Evolutionary conservation across 2,888 invertebrate genomes (phyloP).

Genomic region (Volucella inflata): DNA sequence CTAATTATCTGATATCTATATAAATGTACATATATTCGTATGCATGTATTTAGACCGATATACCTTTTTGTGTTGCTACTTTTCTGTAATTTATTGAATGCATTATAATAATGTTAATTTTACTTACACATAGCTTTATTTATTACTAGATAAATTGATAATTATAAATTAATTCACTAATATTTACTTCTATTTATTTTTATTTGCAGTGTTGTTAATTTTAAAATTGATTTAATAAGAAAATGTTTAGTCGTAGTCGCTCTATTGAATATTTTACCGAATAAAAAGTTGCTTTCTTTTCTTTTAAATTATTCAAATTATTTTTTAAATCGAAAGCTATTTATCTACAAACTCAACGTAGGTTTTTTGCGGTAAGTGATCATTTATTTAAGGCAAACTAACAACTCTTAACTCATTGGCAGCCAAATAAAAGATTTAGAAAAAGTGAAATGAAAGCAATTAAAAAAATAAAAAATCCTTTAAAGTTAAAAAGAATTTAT

Average conservation of each 20-base stretch:
- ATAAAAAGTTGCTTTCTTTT: constrained; percentile 3
- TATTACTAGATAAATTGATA: not conserved
- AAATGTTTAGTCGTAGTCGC: not conserved
- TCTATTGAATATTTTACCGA: constrained; percentile 9
- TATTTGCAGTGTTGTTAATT: not conserved
- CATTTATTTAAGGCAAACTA: too few relatives aligned
- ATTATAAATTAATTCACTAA: not conserved
- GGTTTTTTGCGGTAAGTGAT: too few relatives aligned
- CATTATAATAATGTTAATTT: not conserved
- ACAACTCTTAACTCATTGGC: not conserved
- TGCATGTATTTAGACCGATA: not conserved
- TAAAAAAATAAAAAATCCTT: not conserved
- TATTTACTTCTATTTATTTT: constrained; percentile 8
- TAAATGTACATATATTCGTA: constrained; percentile 25
- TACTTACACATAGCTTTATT: not conserved
- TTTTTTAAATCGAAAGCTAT: not conserved
- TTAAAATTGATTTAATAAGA: constrained; percentile 8
- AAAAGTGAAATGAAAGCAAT: not conserved
- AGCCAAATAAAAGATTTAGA: not conserved
- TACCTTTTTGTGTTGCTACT: not conserved
- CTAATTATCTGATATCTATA: constrained; percentile 8
- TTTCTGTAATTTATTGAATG: too few relatives aligned
- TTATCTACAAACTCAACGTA: too few relatives aligned
- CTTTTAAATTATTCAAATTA: constrained; percentile 1
- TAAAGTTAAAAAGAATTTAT: not conserved